A percentile compares a stretch with the other conserved stretches of the same genome.
These are phyloP conservation scores for Xylota sylvarum DNA, from an alignment of 2,888 invertebrate genomes.

Conservation along the genomic window DNA sequence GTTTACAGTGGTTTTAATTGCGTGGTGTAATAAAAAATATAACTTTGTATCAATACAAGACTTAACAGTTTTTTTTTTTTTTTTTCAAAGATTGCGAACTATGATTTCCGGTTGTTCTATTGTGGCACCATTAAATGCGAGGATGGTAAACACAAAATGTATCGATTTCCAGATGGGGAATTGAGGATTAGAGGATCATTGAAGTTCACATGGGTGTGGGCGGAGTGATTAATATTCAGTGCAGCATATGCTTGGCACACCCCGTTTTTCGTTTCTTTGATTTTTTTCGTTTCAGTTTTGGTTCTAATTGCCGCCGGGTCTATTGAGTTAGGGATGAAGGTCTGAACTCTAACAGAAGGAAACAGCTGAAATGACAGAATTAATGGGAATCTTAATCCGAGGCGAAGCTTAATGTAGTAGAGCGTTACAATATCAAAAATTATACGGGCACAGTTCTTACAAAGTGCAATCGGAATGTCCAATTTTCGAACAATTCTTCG, in stretches of 20 bases:
- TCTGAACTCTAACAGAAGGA: not conserved
- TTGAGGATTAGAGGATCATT: constrained; percentile 48
- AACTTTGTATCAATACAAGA: constrained; percentile 21
- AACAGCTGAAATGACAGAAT: not conserved
- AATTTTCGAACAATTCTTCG: no score
- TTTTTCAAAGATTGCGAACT: constrained; percentile 24
- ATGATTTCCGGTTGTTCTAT: constrained; percentile 59
- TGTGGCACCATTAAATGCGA: constrained; percentile 16
- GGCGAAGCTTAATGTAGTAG: no score
- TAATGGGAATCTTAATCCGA: no score
- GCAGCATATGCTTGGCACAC: constrained; percentile 8
- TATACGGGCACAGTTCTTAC: no score
- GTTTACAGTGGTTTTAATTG: constrained; percentile 39
- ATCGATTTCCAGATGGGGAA: not conserved
- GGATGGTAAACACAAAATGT: constrained; percentile 35
- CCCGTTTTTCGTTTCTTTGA: not conserved
- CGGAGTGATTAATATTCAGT: constrained; percentile 17
- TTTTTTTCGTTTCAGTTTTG: not conserved
- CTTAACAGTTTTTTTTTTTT: constrained; percentile 14
- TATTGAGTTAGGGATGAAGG: not conserved
- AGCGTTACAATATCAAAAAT: no score
- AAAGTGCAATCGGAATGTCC: no score
- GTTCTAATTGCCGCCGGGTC: not conserved
- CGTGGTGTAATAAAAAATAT: constrained; percentile 31
- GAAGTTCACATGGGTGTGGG: constrained; percentile 37